These are phyloP conservation scores for Acromyrmex heyeri DNA, from an alignment of 1,140 invertebrate species.

Conservation along the genomic window DNA sequence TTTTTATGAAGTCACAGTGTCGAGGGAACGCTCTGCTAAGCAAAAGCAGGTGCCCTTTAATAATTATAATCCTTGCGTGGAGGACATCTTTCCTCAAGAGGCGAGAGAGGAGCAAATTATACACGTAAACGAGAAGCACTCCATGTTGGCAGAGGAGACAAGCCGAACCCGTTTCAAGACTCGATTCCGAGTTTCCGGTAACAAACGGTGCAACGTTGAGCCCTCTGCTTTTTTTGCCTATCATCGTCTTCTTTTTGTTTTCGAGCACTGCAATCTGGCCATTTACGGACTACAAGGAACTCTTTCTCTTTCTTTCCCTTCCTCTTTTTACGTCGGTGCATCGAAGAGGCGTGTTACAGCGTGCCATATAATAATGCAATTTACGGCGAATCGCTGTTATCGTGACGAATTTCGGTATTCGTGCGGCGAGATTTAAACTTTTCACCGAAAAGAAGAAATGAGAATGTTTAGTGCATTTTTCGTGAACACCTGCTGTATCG, in stretches of 20 bases:
- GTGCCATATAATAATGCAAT: constrained; percentile 58
- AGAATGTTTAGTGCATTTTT: constrained; percentile 13
- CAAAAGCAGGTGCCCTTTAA: constrained; percentile 36
- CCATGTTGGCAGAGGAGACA: constrained; percentile 26
- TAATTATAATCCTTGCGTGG: constrained; percentile 52
- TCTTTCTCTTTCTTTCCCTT: neutral
- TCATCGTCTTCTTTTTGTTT: constrained; percentile 37
- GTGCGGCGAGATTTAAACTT: constrained; percentile 41
- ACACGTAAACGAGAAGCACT: constrained; percentile 55
- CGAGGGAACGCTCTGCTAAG: neutral
- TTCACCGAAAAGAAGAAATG: constrained; percentile 38
- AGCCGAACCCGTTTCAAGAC: constrained; percentile 58
- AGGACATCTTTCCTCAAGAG: constrained; percentile 29
- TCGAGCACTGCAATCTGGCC: constrained; percentile 49
- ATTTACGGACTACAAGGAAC: constrained; percentile 59
- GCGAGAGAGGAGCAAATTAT: constrained; percentile 45
- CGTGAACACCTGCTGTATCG: constrained; percentile 23
- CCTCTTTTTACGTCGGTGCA: constrained; percentile 18
- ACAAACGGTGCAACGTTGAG: constrained; percentile 45
- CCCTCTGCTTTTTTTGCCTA: constrained; percentile 26
- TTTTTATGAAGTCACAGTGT: constrained; percentile 20
- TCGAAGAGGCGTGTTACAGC: constrained; percentile 53
- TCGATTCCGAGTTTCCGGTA: constrained; percentile 54
- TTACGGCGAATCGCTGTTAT: constrained; percentile 51
- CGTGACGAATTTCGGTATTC: constrained; percentile 55